phyloP scores from a whole-genome alignment of 2,888 invertebrate species.

The Penaeus monodon region DNA sequence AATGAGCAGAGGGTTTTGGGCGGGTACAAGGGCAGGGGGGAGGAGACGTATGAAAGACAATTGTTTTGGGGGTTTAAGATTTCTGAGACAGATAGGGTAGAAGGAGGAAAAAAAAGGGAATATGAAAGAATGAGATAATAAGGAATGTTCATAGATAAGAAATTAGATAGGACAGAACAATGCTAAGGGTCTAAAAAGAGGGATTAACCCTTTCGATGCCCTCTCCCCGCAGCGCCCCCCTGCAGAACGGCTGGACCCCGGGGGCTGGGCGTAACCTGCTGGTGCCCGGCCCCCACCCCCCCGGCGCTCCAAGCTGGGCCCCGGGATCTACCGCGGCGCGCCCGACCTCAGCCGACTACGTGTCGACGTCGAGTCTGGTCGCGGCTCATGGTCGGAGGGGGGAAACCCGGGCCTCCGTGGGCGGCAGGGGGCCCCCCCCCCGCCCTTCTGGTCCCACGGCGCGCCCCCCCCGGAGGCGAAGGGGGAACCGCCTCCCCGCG shows the following conservation, averaged over 20 bases:
- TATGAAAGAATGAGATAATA: no score
- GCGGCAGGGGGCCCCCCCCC: background rate
- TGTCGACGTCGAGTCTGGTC: conserved; percentile 67
- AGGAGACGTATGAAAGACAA: background rate
- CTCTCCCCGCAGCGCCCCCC: conserved; percentile 37
- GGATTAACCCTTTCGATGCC: background rate
- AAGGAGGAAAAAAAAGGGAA: no score
- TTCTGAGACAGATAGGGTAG: no score
- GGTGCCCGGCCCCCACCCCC: conserved; percentile 79
- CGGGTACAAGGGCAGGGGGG: background rate
- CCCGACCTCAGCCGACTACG: conserved; percentile 69
- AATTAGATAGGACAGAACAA: no score
- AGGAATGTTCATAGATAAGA: no score
- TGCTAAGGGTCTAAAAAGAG: no score
- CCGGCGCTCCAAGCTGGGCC: conserved; percentile 78
- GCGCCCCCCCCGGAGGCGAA: background rate
- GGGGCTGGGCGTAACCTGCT: conserved; percentile 79
- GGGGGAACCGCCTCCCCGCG: background rate
- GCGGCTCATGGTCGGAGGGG: conserved; percentile 66
- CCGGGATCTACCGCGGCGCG: conserved; percentile 80
- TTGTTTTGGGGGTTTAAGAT: no score
- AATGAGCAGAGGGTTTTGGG: background rate
- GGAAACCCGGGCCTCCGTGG: conserved; percentile 19
- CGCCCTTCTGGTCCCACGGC: background rate
- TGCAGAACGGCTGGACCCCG: conserved; percentile 76